These are phyloP conservation scores for Myrmecobius fasciatus DNA, from an alignment of 2,113 vertebrate species.

Conservation along the genomic window DNA sequence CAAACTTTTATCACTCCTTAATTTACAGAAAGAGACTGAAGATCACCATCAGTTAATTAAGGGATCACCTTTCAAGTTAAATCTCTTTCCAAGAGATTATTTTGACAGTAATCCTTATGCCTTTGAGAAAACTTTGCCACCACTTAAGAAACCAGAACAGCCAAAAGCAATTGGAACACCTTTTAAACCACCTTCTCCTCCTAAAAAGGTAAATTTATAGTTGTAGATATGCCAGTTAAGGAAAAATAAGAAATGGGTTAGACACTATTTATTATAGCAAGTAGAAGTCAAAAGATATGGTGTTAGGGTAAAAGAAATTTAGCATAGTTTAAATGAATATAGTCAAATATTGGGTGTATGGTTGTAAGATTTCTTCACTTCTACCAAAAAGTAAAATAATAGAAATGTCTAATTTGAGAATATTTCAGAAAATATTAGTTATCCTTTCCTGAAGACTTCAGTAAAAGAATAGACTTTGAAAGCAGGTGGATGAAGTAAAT, in stretches of 20 bases:
- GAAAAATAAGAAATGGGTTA: background rate
- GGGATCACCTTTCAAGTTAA: constrained; percentile 88
- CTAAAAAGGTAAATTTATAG: constrained; percentile 85
- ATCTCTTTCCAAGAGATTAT: constrained; percentile 88
- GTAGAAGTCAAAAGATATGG: background rate
- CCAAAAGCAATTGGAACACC: constrained; percentile 67
- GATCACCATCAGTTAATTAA: constrained; percentile 84
- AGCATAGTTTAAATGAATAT: background rate
- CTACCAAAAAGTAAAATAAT: background rate
- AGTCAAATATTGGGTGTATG: background rate
- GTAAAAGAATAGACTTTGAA: background rate
- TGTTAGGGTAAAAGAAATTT: background rate
- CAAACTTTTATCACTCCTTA: constrained; percentile 22
- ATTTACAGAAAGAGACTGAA: constrained; percentile 84
- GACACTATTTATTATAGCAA: background rate
- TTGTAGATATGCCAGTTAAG: constrained; percentile 4
- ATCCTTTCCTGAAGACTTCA: background rate
- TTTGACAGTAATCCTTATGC: constrained; percentile 91
- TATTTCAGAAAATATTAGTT: background rate
- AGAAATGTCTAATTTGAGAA: background rate
- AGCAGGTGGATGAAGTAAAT: no score
- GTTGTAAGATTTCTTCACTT: background rate
- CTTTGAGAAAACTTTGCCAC: constrained; percentile 83
- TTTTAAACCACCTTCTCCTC: constrained; percentile 91
- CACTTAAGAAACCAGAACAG: constrained; percentile 75